phyloP scores from a whole-genome alignment of 2,113 vertebrate genomes.

The Antigone vipio region DNA sequence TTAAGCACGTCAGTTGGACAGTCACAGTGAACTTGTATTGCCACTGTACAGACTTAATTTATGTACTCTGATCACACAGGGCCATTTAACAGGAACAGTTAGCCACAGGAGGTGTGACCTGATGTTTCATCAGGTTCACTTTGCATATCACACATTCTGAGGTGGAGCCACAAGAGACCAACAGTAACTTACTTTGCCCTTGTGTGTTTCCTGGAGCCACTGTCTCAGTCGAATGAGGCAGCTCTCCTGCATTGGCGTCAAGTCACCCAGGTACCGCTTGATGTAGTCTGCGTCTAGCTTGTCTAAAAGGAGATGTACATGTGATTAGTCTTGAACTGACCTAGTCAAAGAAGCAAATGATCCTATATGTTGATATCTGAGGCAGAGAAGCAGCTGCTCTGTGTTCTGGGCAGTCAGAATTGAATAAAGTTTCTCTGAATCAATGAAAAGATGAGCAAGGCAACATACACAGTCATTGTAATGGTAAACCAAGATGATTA shows the following conservation, averaged over 20 bases:
- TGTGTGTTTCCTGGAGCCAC: constrained; percentile 96
- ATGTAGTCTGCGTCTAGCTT: constrained; percentile 97
- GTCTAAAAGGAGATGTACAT: constrained; percentile 71
- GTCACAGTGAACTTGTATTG: not conserved
- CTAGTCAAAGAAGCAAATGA: not conserved
- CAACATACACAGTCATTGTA: not conserved
- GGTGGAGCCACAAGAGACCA: not conserved
- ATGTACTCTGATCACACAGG: not conserved
- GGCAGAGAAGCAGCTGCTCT: not conserved
- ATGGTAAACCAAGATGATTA: not conserved
- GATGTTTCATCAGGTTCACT: not conserved
- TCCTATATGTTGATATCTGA: not conserved
- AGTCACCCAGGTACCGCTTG: constrained; percentile 90
- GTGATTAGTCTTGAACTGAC: not conserved
- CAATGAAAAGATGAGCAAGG: not conserved
- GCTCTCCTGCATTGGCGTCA: constrained; percentile 96
- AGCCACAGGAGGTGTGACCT: not conserved
- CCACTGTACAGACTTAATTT: not conserved
- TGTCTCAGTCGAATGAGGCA: constrained; percentile 92
- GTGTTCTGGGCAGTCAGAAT: accelerated
- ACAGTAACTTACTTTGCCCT: constrained; percentile 86
- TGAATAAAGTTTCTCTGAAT: not conserved
- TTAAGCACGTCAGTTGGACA: not conserved
- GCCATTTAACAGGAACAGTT: not conserved
- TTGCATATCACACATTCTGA: not conserved